phyloP scores from a whole-genome alignment of 2,888 invertebrate genomes.

The Actias luna region DNA sequence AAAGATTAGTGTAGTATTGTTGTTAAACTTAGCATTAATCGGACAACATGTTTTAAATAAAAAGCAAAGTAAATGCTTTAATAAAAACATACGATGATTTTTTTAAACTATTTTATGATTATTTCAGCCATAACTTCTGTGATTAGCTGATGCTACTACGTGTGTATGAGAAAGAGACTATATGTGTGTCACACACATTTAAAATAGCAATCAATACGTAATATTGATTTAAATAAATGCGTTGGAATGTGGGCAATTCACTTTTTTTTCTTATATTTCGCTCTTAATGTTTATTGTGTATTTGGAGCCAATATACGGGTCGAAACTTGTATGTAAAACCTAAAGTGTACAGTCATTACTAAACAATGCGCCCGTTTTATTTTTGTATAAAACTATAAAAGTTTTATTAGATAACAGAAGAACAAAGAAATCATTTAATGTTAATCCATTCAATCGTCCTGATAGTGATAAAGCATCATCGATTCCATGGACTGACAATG shows the following conservation, averaged over 20 bases:
- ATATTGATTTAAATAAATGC: neutral
- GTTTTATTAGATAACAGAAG: neutral
- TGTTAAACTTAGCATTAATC: no score
- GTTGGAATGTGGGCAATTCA: neutral
- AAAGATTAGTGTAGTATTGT: no score
- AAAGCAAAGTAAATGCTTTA: no score
- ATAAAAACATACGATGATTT: no score
- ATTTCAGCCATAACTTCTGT: no score
- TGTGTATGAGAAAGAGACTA: no score
- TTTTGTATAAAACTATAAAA: slow-evolving; percentile 7
- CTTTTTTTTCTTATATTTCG: neutral
- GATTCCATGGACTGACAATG: slow-evolving; percentile 13
- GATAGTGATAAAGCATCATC: neutral
- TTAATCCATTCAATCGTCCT: slow-evolving; percentile 6
- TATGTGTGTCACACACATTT: neutral
- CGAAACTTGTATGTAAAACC: neutral
- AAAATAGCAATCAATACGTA: neutral
- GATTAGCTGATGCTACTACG: no score
- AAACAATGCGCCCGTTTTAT: neutral
- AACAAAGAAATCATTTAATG: slow-evolving; percentile 12
- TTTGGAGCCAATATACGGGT: neutral
- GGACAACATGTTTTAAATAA: no score
- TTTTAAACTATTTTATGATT: no score
- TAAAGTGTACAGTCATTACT: neutral
- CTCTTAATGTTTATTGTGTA: neutral